phyloP scores from a whole-genome alignment of 2,797 vertebrate species.

The Takifugu ocellatus region DNA sequence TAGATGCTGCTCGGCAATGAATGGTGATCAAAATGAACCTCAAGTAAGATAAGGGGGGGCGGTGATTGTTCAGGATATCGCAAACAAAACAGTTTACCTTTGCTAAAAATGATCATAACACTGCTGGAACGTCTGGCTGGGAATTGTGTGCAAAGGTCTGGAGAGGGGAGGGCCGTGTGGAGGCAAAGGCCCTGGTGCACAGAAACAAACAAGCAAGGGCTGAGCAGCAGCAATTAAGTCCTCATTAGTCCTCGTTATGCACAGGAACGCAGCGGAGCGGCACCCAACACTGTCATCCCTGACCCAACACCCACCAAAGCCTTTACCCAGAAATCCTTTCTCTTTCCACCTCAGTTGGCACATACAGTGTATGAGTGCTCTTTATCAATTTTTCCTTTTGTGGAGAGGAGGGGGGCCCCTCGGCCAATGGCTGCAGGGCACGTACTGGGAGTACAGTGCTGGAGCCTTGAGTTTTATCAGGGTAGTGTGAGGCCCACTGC shows the following conservation, averaged over 20 bases:
- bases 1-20: conserved; percentile 29
- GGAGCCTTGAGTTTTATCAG: conserved; percentile 34
- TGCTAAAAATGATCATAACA: conserved; percentile 20
- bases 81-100: conserved; percentile 7
- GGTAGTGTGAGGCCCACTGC: conserved; percentile 23
- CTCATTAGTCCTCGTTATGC: conserved; percentile 64
- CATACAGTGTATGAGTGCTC: conserved; percentile 56
- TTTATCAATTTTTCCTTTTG: conserved; percentile 23
- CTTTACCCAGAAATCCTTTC: conserved; percentile 44
- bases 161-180: conserved; percentile 6
- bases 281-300: conserved; percentile 29
- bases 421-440: conserved; percentile 6
- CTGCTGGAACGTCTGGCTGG: conserved; percentile 25
- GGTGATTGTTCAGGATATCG: not conserved
- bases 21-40: conserved; percentile 18
- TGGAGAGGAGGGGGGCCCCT: conserved; percentile 2
- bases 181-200: conserved; percentile 51
- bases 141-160: conserved; percentile 15
- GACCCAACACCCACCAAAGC: conserved; percentile 22
- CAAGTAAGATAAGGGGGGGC: conserved; percentile 9
- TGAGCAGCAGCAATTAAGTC: conserved; percentile 56
- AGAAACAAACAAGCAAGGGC: conserved; percentile 69
- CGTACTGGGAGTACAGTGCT: conserved; percentile 10
- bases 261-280: conserved; percentile 48
- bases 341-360: conserved; percentile 58